Conservation (phyloP, 2,888 invertebrate genomes). For the Ichneumoninae sp. region DNA sequence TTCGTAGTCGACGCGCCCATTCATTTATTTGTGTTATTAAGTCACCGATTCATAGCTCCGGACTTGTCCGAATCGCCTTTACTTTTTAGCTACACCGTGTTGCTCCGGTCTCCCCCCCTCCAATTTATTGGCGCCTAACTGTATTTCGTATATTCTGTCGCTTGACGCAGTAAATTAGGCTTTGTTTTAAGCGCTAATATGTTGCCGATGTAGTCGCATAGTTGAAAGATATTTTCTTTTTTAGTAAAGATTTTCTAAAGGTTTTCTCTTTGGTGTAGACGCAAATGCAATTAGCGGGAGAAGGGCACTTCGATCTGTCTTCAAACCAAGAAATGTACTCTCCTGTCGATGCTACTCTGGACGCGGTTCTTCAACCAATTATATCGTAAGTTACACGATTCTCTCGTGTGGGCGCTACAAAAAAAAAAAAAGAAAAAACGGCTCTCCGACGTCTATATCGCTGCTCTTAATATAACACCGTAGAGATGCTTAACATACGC, state of each 20-base stretch:
- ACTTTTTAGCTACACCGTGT: background rate
- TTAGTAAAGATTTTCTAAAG: slow-evolving; percentile 42
- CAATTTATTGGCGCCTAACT: slow-evolving; percentile 24
- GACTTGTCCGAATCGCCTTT: background rate
- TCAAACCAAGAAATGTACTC: slow-evolving; percentile 82
- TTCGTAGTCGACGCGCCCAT: slow-evolving; percentile 47
- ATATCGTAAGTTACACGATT: slow-evolving; percentile 82
- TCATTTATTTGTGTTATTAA: background rate
- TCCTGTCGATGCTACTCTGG: slow-evolving; percentile 82
- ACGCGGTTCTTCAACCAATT: slow-evolving; percentile 83
- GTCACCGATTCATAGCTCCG: background rate
- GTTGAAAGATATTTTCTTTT: slow-evolving; percentile 19
- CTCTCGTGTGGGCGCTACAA: slow-evolving; percentile 50
- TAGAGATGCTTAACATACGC: slow-evolving; percentile 35
- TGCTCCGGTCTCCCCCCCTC: background rate
- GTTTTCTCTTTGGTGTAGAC: slow-evolving; percentile 81
- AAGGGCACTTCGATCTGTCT: slow-evolving; percentile 83
- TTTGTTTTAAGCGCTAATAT: slow-evolving; percentile 18
- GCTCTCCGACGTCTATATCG: slow-evolving; percentile 10
- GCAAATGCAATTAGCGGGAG: slow-evolving; percentile 83
- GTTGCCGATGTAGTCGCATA: slow-evolving; percentile 23
- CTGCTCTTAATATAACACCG: slow-evolving; percentile 41
- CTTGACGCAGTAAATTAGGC: slow-evolving; percentile 31
- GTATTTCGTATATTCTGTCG: slow-evolving; percentile 15
- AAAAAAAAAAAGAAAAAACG: background rate